phyloP scores from a whole-genome alignment of 2,888 invertebrate species.

The Emesis russula region DNA sequence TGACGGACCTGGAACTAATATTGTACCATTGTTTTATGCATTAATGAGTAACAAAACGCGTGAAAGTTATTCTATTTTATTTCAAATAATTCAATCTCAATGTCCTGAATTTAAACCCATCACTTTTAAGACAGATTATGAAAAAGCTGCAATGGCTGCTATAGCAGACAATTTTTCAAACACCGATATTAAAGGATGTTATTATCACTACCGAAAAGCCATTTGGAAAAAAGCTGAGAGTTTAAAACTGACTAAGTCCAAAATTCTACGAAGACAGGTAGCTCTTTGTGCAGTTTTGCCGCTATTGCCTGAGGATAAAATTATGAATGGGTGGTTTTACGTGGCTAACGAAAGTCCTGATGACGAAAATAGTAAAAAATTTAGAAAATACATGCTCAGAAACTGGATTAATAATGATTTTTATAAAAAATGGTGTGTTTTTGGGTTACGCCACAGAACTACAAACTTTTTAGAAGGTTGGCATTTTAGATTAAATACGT shows the following conservation, averaged over 20 bases:
- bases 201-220: constrained; percentile 11
- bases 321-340: constrained; percentile 30
- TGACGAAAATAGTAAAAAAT: constrained; percentile 60
- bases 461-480: constrained; percentile 57
- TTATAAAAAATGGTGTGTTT: constrained; percentile 53
- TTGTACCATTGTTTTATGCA: too few species aligned
- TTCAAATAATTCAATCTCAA: too few species aligned
- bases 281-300: constrained; percentile 11
- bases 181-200: constrained; percentile 1
- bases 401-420: constrained; percentile 53
- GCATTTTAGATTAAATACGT: constrained; percentile 60
- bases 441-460: constrained; percentile 52
- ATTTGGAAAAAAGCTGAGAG: constrained; percentile 13
- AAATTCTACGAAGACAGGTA: neutral
- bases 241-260: neutral
- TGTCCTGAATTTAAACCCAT: too few species aligned
- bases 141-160: neutral
- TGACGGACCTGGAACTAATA: too few species aligned
- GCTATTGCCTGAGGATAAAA: neutral
- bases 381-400: constrained; percentile 62
- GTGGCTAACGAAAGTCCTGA: constrained; percentile 45
- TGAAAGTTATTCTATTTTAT: too few species aligned
- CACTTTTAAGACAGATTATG: neutral
- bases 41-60: too few species aligned
- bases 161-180: neutral